A percentile compares a stretch with the other conserved stretches of the same genome.
Evolutionary conservation across 30 jellyfish, hydroid and myxozoan genomes (phyloP).

Genomic region (Cassiopea andromeda): DNA sequence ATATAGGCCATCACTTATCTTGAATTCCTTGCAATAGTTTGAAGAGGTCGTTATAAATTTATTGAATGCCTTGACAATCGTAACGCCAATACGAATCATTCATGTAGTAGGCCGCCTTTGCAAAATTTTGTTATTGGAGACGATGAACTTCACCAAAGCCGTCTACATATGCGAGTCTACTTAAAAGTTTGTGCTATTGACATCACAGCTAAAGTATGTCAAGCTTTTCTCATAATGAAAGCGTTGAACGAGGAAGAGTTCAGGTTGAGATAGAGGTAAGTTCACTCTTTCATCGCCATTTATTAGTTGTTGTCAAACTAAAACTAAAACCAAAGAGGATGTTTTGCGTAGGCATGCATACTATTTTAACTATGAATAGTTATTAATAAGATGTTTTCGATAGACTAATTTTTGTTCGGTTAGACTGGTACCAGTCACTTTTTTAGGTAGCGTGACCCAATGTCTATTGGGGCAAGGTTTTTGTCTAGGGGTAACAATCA

Average conservation of each 20-base stretch:
- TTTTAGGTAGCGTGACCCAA: constrained; percentile 5
- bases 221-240: constrained; percentile 8
- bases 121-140: not conserved
- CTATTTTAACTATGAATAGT: not conserved
- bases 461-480: not conserved
- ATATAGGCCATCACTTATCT: not conserved
- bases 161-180: not conserved
- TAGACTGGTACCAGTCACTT: not conserved
- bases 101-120: not conserved
- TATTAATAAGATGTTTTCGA: not conserved
- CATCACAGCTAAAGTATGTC: constrained; percentile 5
- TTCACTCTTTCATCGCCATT: not conserved
- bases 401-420: not conserved
- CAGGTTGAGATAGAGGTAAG: constrained; percentile 32
- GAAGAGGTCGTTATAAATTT: not conserved
- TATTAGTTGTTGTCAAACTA: no score
- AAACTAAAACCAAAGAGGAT: no score
- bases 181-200: not conserved
- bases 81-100: not conserved
- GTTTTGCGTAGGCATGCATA: not conserved
- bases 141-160: not conserved
- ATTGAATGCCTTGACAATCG: not conserved
- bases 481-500: not conserved
- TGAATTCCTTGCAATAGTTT: not conserved
- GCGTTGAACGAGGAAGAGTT: constrained; percentile 2